A percentile compares a stretch with the other conserved stretches of the same genome.
phyloP scores from a whole-genome alignment of 2,888 invertebrate species.

The Leistus spinibarbis region DNA sequence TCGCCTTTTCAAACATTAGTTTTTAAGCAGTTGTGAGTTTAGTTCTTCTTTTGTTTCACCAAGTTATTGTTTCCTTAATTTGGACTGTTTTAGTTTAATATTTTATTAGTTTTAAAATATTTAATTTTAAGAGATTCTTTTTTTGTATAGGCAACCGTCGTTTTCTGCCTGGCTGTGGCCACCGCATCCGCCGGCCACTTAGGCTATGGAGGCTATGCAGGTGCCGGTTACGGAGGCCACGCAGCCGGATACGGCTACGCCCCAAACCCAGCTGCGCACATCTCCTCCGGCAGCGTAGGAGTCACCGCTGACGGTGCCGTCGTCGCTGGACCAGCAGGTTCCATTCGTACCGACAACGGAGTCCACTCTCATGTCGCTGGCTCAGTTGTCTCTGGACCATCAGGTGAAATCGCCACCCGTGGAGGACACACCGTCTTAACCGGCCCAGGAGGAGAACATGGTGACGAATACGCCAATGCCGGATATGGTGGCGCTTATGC shows the following conservation, averaged over 20 bases:
- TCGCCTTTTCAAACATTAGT: no score
- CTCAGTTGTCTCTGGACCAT: constrained; percentile 41
- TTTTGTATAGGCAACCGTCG: constrained; percentile 1
- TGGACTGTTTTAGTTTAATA: background rate
- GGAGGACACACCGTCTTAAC: constrained; percentile 36
- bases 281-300: constrained; percentile 28
- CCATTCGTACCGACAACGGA: constrained; percentile 32
- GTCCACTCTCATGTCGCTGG: constrained; percentile 28
- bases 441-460: constrained; percentile 23
- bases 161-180: constrained; percentile 11
- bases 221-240: constrained; percentile 11
- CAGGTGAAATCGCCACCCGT: constrained; percentile 41
- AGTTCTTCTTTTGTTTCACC: background rate
- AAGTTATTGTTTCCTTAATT: background rate
- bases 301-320: constrained; percentile 30
- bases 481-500: constrained; percentile 6
- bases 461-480: background rate
- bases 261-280: constrained; percentile 36
- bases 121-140: background rate
- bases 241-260: constrained; percentile 17
- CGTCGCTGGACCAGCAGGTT: constrained; percentile 38
- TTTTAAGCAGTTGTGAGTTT: background rate
- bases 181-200: constrained; percentile 7
- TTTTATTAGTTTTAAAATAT: no score
- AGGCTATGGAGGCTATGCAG: constrained; percentile 5